These are phyloP conservation scores for Byasa hedistus DNA, from an alignment of 2,888 invertebrate genomes.

Conservation along the genomic window DNA sequence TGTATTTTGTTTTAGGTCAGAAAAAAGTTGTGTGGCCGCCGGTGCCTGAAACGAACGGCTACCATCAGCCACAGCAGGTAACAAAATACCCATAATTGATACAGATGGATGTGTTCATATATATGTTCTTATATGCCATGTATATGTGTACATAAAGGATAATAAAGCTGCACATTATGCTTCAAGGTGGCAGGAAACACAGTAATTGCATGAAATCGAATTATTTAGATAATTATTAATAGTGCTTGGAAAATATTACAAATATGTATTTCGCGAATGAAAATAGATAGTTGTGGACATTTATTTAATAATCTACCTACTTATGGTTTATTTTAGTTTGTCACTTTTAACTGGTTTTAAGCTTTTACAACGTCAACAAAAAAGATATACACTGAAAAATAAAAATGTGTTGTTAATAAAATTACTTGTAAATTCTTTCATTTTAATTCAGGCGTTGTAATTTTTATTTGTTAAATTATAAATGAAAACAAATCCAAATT, in stretches of 20 bases:
- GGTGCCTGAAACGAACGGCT: constrained; percentile 83
- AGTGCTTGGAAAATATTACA: constrained; percentile 27
- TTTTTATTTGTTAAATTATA: background rate
- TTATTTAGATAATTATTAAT: constrained; percentile 20
- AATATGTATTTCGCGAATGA: constrained; percentile 8
- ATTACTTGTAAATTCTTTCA: background rate
- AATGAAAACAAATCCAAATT: background rate
- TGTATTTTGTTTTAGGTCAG: constrained; percentile 83
- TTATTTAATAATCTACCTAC: constrained; percentile 11
- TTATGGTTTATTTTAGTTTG: background rate
- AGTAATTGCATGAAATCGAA: constrained; percentile 52
- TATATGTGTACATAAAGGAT: constrained; percentile 43
- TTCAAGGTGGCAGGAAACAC: constrained; percentile 49
- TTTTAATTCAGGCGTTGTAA: background rate
- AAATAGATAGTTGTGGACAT: constrained; percentile 11
- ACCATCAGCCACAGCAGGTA: constrained; percentile 83
- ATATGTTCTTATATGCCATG: constrained; percentile 39
- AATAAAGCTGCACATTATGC: constrained; percentile 61
- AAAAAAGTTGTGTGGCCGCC: constrained; percentile 95
- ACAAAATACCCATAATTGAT: constrained; percentile 14
- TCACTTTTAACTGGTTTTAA: background rate
- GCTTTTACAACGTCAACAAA: background rate
- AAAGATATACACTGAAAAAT: background rate
- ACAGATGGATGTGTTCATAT: background rate
- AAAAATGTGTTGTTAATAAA: background rate